Conservation (phyloP, 2,888 invertebrate species). For the Patella ulyssiponensis region DNA sequence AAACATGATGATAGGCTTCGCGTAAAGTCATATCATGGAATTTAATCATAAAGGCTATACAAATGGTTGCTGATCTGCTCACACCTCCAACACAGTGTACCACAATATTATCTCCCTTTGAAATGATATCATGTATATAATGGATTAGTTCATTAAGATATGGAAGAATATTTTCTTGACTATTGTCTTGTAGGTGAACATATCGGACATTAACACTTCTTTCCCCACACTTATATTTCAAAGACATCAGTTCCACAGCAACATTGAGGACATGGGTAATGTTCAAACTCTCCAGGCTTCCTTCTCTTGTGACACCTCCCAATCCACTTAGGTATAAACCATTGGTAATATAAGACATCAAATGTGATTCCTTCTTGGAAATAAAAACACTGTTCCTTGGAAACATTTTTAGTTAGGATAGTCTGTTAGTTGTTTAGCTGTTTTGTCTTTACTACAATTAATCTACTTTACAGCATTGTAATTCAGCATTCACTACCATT, state of each 20-base stretch:
- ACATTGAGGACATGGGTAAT: conserved; percentile 55
- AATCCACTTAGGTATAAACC: conserved; percentile 49
- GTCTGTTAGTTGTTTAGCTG: too few relatives aligned
- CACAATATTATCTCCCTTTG: conserved; percentile 42
- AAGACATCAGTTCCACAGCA: conserved; percentile 48
- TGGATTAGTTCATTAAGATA: conserved; percentile 51
- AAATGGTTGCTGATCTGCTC: conserved; percentile 58
- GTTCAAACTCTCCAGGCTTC: conserved; percentile 34
- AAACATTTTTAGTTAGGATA: not conserved
- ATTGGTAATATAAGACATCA: conserved; percentile 43
- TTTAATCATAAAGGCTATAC: conserved; percentile 54
- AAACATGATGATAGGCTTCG: conserved; percentile 49
- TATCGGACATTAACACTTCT: conserved; percentile 27
- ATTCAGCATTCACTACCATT: too few relatives aligned
- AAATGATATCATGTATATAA: conserved; percentile 40
- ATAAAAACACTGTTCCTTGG: not conserved
- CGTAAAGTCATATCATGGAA: conserved; percentile 41
- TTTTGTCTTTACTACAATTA: too few relatives aligned
- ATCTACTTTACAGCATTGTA: too few relatives aligned
- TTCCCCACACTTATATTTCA: conserved; percentile 40
- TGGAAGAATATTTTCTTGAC: conserved; percentile 45
- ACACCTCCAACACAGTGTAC: conserved; percentile 59
- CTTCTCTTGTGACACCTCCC: conserved; percentile 42
- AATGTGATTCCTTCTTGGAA: not conserved
- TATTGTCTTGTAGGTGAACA: conserved; percentile 47